Conservation (phyloP, 2,113 vertebrate species). For the Piaya cayana region DNA sequence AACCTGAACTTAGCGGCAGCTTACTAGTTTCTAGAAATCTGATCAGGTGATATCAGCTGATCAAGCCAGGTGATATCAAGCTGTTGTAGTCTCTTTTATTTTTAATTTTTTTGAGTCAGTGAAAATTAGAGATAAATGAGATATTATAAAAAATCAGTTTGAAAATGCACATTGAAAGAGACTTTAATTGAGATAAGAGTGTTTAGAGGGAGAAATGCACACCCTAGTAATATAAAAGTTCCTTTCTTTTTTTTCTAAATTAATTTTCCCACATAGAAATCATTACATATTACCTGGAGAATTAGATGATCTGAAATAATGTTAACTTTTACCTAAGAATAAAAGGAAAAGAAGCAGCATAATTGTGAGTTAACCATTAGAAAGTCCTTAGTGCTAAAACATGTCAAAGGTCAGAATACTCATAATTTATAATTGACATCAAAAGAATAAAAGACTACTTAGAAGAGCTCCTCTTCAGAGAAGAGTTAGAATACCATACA, state of each 20-base stretch:
- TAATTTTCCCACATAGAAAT: background rate
- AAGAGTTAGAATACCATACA: background rate
- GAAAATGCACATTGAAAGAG: background rate
- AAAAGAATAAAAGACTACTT: conserved; percentile 6
- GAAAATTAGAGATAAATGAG: background rate
- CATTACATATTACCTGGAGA: background rate
- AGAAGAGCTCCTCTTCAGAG: background rate
- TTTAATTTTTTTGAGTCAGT: background rate
- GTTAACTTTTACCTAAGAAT: background rate
- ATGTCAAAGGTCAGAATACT: background rate
- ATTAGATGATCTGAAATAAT: background rate
- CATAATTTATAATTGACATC: background rate
- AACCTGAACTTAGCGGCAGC: background rate
- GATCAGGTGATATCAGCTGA: background rate
- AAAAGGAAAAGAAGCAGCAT: background rate
- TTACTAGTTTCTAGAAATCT: background rate
- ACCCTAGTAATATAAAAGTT: background rate
- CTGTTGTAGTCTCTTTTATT: background rate
- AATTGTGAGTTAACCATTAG: conserved; percentile 10
- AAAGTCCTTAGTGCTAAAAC: background rate
- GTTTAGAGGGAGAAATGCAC: background rate
- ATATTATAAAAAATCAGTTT: background rate
- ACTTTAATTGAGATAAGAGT: background rate
- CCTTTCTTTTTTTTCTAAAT: background rate
- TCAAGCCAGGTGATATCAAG: background rate